These are phyloP conservation scores for Apeira syringaria DNA, from an alignment of 2,888 invertebrate genomes.

Conservation along the genomic window DNA sequence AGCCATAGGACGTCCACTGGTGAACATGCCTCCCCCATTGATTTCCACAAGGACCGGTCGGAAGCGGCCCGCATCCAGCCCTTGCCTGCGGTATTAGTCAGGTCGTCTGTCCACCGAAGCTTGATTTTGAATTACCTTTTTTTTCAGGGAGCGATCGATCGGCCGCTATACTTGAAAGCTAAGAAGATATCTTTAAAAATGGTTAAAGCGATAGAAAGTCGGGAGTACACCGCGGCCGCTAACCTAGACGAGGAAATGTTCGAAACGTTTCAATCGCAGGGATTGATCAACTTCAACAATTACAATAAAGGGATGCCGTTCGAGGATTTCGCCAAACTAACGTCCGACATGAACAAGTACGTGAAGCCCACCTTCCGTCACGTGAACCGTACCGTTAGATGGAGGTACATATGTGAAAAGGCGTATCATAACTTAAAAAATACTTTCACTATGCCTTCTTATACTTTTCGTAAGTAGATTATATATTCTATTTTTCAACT, in stretches of 20 bases:
- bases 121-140: constrained; percentile 1
- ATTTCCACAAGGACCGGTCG: no score
- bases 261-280: constrained; percentile 42
- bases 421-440: constrained; percentile 53
- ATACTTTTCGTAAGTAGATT: constrained; percentile 67
- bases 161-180: constrained; percentile 47
- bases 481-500: no score
- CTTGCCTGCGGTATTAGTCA: no score
- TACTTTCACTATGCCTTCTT: constrained; percentile 60
- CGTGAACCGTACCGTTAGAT: constrained; percentile 59
- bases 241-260: constrained; percentile 47
- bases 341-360: constrained; percentile 52
- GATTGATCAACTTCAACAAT: constrained; percentile 65
- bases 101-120: no score
- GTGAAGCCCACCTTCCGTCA: constrained; percentile 62
- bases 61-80: no score
- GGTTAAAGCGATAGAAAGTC: constrained; percentile 47
- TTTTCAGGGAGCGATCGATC: constrained; percentile 64
- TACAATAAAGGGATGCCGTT: constrained; percentile 57
- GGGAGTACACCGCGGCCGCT: constrained; percentile 45
- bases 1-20: no score
- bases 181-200: constrained; percentile 48
- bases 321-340: constrained; percentile 46
- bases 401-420: constrained; percentile 53
- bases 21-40: no score